A percentile compares a stretch with the other conserved stretches of the same genome.
Conservation (phyloP, 2,888 invertebrate species). For the Drosophila siamana region DNA sequence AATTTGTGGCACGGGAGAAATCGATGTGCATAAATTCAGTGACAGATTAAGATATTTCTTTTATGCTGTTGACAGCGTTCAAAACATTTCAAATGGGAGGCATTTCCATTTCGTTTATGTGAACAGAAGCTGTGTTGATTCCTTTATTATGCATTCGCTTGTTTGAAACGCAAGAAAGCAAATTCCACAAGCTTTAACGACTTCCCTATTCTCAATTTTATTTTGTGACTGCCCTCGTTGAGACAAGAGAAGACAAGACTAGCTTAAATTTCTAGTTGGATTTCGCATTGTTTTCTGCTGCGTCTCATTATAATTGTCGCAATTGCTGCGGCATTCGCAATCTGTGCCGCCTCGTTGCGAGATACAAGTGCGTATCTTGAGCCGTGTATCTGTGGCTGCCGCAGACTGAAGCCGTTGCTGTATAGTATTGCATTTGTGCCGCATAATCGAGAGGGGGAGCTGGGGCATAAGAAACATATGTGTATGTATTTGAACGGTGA, state of each 20-base stretch:
- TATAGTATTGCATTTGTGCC: conserved; percentile 34
- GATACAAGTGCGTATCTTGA: conserved; percentile 58
- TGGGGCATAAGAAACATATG: background rate
- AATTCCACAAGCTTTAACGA: too few species aligned
- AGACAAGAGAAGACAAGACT: conserved; percentile 20
- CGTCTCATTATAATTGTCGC: conserved; percentile 75
- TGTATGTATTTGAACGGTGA: conserved; percentile 3
- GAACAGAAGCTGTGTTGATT: too few species aligned
- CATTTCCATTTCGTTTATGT: too few species aligned
- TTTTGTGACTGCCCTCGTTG: conserved; percentile 48
- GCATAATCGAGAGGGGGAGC: conserved; percentile 7
- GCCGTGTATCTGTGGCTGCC: conserved; percentile 8
- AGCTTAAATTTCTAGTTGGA: conserved; percentile 53
- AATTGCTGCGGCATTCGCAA: conserved; percentile 51
- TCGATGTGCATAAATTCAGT: too few species aligned
- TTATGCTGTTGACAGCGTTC: too few species aligned
- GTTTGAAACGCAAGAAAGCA: too few species aligned
- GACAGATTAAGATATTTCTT: too few species aligned
- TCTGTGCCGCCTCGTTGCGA: conserved; percentile 76
- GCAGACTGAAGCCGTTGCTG: conserved; percentile 3
- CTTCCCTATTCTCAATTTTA: background rate
- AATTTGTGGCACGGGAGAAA: too few species aligned
- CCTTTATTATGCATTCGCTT: too few species aligned
- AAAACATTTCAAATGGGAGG: too few species aligned
- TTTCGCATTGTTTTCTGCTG: conserved; percentile 70